Evolutionary conservation across 2,888 invertebrate genomes (phyloP).

Genomic region (Drepanosiphum platanoidis): DNA sequence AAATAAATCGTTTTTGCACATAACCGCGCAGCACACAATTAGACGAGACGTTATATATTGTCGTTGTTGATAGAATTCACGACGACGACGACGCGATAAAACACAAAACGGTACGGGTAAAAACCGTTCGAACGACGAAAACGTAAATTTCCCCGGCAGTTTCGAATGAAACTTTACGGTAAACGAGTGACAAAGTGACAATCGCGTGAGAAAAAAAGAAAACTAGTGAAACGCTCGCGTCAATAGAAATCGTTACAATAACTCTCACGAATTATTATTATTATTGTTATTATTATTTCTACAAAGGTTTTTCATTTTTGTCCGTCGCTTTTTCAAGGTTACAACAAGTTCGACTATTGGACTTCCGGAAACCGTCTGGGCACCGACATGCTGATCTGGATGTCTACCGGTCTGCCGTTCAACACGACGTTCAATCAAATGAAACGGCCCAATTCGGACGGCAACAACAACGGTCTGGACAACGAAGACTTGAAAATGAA

Average conservation of each 20-base stretch:
- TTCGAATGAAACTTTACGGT: background rate
- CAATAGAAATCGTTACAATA: background rate
- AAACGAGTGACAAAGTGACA: conserved; percentile 11
- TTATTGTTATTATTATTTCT: background rate
- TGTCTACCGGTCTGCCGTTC: conserved; percentile 88
- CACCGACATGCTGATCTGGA: conserved; percentile 88
- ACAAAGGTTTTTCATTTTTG: background rate
- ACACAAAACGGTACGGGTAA: background rate
- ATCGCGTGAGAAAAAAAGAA: conserved; percentile 19
- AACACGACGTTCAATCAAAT: conserved; percentile 90
- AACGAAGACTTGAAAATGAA: conserved; percentile 47
- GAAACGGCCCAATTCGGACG: conserved; percentile 66
- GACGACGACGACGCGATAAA: background rate
- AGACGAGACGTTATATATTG: background rate
- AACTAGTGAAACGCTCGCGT: background rate
- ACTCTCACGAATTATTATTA: background rate
- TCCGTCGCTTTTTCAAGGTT: conserved; percentile 69
- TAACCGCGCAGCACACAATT: too few species aligned
- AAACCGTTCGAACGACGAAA: background rate
- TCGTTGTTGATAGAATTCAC: too few species aligned
- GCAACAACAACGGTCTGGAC: conserved; percentile 34
- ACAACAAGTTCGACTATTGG: conserved; percentile 87
- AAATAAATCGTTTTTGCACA: too few species aligned
- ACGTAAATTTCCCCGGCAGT: background rate
- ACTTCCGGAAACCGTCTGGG: conserved; percentile 88